Conservation (phyloP, 2,888 invertebrate genomes). For the Scaptomyza reducta region DNA sequence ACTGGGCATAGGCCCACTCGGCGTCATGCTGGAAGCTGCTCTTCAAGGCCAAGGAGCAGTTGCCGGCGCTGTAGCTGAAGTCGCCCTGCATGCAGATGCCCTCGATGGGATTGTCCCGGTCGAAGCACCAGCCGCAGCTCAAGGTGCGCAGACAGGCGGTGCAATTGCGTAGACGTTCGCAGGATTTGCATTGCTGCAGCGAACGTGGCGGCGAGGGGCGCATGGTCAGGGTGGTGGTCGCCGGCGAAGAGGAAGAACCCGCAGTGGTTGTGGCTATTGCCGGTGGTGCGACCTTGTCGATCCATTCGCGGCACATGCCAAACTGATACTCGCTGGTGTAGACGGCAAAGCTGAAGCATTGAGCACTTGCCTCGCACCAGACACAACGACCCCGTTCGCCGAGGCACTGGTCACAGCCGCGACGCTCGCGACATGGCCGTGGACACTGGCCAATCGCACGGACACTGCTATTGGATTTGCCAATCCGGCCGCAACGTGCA, state of each 20-base stretch:
- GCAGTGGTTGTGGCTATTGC: slow-evolving; percentile 67
- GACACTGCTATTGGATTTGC: slow-evolving; percentile 89
- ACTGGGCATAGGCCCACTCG: slow-evolving; percentile 95
- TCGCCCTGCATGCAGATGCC: slow-evolving; percentile 94
- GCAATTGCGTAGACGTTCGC: slow-evolving; percentile 90
- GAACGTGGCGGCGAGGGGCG: slow-evolving; percentile 63
- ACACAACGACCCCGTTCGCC: slow-evolving; percentile 95
- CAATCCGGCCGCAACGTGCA: slow-evolving; percentile 92
- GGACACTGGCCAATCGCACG: slow-evolving; percentile 89
- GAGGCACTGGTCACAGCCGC: slow-evolving; percentile 92
- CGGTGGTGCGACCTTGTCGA: slow-evolving; percentile 88
- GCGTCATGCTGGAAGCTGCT: slow-evolving; percentile 87
- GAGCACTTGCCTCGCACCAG: slow-evolving; percentile 96
- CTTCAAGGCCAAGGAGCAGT: slow-evolving; percentile 89
- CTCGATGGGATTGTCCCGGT: slow-evolving; percentile 93
- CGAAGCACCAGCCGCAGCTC: slow-evolving; percentile 98
- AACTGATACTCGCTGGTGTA: slow-evolving; percentile 97
- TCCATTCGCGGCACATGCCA: slow-evolving; percentile 96
- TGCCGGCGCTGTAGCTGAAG: slow-evolving; percentile 90
- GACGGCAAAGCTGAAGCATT: slow-evolving; percentile 97
- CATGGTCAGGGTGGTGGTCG: slow-evolving; percentile 40
- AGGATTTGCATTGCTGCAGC: slow-evolving; percentile 91
- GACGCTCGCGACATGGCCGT: slow-evolving; percentile 91
- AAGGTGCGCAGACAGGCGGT: slow-evolving; percentile 91
- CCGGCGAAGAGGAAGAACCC: slow-evolving; percentile 13